phyloP scores from a whole-genome alignment of 1,140 invertebrate genomes.

The Marisa cornuarietis region DNA sequence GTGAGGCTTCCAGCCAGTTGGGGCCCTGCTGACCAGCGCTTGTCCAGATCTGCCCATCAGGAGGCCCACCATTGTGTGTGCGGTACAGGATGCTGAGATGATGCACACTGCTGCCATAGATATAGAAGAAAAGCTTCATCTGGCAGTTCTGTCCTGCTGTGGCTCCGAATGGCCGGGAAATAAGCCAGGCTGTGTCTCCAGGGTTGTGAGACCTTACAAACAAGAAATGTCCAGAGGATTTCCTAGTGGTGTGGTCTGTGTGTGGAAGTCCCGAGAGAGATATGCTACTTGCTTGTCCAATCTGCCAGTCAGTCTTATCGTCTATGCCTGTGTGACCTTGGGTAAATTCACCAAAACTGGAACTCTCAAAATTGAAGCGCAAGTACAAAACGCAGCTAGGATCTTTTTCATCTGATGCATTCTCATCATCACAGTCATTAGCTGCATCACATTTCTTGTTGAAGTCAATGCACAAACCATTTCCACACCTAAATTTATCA shows the following conservation, averaged over 20 bases:
- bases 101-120: too few relatives aligned
- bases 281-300: neutral
- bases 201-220: too few relatives aligned
- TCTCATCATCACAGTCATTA: slow-evolving; percentile 39
- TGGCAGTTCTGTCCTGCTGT: too few relatives aligned
- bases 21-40: slow-evolving; percentile 46
- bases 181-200: too few relatives aligned
- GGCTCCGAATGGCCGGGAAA: too few relatives aligned
- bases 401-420: slow-evolving; percentile 4
- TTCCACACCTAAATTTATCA: slow-evolving; percentile 30
- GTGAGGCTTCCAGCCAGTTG: slow-evolving; percentile 41
- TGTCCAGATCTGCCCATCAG: slow-evolving; percentile 37
- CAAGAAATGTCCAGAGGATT: too few relatives aligned
- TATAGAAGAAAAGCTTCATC: too few relatives aligned
- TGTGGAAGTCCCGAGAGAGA: slow-evolving; percentile 37
- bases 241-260: slow-evolving; percentile 51
- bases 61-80: slow-evolving; percentile 45
- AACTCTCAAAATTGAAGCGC: slow-evolving; percentile 45
- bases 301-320: slow-evolving; percentile 46
- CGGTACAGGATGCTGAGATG: slow-evolving; percentile 50
- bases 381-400: neutral
- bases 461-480: slow-evolving; percentile 28
- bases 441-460: slow-evolving; percentile 31
- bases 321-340: too few relatives aligned
- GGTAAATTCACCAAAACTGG: too few relatives aligned